Percentiles rank a stretch among this genome's conserved stretches.
These are phyloP conservation scores for Perognathus longimembris DNA, from an alignment of 2,113 vertebrate species.

Conservation along the genomic window DNA sequence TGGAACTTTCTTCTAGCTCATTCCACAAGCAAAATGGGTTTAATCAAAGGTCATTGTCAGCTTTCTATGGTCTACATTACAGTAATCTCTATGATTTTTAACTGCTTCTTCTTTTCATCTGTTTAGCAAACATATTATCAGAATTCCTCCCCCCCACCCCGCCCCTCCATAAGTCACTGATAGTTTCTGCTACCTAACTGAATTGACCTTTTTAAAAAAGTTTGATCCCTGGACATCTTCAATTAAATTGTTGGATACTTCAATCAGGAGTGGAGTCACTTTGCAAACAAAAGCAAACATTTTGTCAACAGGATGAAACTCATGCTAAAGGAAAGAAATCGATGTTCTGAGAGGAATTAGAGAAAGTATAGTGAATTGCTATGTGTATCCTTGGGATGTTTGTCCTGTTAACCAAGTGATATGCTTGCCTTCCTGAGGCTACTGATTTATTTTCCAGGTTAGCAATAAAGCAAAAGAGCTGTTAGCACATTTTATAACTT, in stretches of 20 bases:
- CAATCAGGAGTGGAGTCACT: constrained; percentile 63
- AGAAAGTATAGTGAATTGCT: constrained; percentile 3
- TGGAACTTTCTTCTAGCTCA: constrained; percentile 47
- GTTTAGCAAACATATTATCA: constrained; percentile 61
- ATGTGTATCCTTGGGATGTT: neutral
- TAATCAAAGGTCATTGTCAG: constrained; percentile 78
- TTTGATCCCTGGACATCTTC: constrained; percentile 43
- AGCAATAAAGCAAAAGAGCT: constrained; percentile 48
- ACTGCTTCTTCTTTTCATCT: constrained; percentile 71
- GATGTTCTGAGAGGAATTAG: constrained; percentile 55
- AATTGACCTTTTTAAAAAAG: constrained; percentile 54
- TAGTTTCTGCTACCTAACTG: constrained; percentile 75
- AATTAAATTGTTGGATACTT: constrained; percentile 69
- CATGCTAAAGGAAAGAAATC: constrained; percentile 47
- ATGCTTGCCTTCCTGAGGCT: constrained; percentile 64
- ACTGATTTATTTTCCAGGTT: constrained; percentile 65
- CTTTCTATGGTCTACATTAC: constrained; percentile 77
- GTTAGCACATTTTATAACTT: constrained; percentile 74
- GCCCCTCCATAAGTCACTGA: constrained; percentile 52
- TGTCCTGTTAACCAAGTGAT: constrained; percentile 42
- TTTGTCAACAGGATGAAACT: constrained; percentile 60
- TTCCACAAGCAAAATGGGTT: constrained; percentile 74
- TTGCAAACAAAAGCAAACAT: constrained; percentile 78
- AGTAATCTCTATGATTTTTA: constrained; percentile 63
- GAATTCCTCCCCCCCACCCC: neutral